Evolutionary conservation across 2,113 vertebrate species (phyloP).

Genomic region (Chaetodon trifascialis): DNA sequence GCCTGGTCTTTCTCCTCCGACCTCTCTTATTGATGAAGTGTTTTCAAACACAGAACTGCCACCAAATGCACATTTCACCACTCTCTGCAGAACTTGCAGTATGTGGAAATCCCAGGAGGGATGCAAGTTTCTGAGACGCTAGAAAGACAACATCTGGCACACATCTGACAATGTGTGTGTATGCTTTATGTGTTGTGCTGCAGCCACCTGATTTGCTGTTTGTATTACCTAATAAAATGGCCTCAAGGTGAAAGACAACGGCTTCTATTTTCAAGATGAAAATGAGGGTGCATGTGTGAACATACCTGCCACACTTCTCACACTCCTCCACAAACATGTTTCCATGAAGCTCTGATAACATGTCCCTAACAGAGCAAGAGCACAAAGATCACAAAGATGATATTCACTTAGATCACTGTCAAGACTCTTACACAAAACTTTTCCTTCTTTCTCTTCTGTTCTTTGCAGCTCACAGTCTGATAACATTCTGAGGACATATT

Average conservation of each 20-base stretch:
- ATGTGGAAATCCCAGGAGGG: slow-evolving; percentile 8
- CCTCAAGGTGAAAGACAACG: background rate
- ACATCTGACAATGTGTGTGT: background rate
- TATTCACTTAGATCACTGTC: slow-evolving; percentile 8
- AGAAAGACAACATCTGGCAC: background rate
- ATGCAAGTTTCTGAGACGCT: background rate
- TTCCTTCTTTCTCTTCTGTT: slow-evolving; percentile 1
- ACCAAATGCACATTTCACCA: background rate
- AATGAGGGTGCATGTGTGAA: slow-evolving; percentile 16
- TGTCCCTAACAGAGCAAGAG: slow-evolving; percentile 83
- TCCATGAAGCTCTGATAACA: slow-evolving; percentile 95
- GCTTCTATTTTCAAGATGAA: slow-evolving; percentile 7
- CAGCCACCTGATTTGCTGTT: background rate
- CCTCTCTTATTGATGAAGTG: background rate
- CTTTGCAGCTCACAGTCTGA: background rate
- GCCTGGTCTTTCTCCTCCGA: background rate
- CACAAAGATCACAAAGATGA: slow-evolving; percentile 17
- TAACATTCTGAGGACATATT: slow-evolving; percentile 31
- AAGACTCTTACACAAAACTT: background rate
- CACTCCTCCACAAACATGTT: slow-evolving; percentile 99
- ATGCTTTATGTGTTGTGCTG: background rate
- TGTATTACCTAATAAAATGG: background rate
- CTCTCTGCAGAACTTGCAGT: background rate
- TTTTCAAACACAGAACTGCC: background rate
- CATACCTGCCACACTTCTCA: slow-evolving; percentile 95